Conservation (phyloP, 2,797 vertebrate genomes). For the Rhinella marina region DNA sequence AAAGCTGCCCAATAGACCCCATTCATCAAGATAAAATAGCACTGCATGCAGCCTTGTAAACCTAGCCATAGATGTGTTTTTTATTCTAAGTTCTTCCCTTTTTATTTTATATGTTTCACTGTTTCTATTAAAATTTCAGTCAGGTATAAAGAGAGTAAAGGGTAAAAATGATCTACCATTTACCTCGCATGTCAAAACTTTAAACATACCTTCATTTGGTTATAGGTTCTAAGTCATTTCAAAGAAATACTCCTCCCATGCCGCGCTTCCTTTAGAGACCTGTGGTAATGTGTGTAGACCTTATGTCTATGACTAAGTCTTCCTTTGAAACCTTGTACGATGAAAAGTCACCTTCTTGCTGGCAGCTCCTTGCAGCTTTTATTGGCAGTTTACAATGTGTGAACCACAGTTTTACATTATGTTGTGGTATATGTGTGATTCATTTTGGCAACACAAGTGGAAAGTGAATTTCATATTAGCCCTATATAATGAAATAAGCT, state of each 20-base stretch:
- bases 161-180: background rate
- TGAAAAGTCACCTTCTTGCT: conserved; percentile 5
- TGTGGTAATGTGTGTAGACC: background rate
- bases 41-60: too few species aligned
- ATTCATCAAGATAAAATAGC: too few species aligned
- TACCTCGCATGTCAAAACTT: background rate
- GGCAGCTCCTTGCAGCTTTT: conserved; percentile 17
- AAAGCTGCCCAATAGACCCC: too few species aligned
- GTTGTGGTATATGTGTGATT: background rate
- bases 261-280: conserved; percentile 12
- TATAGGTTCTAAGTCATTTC: background rate
- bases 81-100: background rate
- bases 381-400: conserved; percentile 24
- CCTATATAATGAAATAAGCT: background rate
- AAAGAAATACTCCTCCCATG: background rate
- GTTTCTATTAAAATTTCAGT: background rate
- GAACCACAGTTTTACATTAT: conserved; percentile 11
- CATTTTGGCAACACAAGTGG: background rate
- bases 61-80: background rate
- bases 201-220: background rate
- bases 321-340: background rate
- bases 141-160: background rate
- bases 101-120: background rate
- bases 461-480: background rate
- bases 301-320: conserved; percentile 14